Evolutionary conservation across 23 tunicate species (phyloP).

Genomic region (Styela plicata): DNA sequence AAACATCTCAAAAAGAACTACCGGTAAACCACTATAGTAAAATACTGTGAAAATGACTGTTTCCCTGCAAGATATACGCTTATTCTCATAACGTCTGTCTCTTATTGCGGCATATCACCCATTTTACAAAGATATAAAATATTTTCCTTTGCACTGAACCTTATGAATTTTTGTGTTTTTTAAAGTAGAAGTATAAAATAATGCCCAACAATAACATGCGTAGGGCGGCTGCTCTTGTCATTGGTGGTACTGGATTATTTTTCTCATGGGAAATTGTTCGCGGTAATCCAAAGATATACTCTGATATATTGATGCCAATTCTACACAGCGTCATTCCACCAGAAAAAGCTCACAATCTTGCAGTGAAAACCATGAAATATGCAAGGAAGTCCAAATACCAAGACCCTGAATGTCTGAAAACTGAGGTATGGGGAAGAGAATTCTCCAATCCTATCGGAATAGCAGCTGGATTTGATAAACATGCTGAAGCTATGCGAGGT

Average conservation of each 20-base stretch:
- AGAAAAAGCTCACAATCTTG: slow-evolving; percentile 59
- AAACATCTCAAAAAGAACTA: too few species aligned
- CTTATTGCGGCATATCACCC: too few species aligned
- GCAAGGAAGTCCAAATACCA: slow-evolving; percentile 28
- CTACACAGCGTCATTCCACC: slow-evolving; percentile 32
- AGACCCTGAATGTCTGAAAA: slow-evolving; percentile 15
- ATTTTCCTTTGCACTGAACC: too few species aligned
- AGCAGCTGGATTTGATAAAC: slow-evolving; percentile 95
- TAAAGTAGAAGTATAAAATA: too few species aligned
- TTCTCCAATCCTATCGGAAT: slow-evolving; percentile 88
- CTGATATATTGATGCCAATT: slow-evolving; percentile 53
- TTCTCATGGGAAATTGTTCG: slow-evolving; percentile 32
- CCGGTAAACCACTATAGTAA: too few species aligned
- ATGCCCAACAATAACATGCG: not conserved
- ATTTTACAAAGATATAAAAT: too few species aligned
- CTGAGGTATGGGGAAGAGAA: slow-evolving; percentile 40
- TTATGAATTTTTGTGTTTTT: too few species aligned
- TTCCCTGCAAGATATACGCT: too few species aligned
- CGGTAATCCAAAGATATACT: slow-evolving; percentile 64
- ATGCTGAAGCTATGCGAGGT: slow-evolving; percentile 90
- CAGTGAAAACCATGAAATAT: slow-evolving; percentile 37
- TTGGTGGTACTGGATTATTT: slow-evolving; percentile 56
- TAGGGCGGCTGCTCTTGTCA: slow-evolving; percentile 21
- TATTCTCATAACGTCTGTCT: too few species aligned
- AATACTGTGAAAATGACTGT: too few species aligned